Evolutionary conservation across 2,113 vertebrate species (phyloP), one percentile per base, ranked within the genome.

Genomic region (Lagopus leucura): DNA sequence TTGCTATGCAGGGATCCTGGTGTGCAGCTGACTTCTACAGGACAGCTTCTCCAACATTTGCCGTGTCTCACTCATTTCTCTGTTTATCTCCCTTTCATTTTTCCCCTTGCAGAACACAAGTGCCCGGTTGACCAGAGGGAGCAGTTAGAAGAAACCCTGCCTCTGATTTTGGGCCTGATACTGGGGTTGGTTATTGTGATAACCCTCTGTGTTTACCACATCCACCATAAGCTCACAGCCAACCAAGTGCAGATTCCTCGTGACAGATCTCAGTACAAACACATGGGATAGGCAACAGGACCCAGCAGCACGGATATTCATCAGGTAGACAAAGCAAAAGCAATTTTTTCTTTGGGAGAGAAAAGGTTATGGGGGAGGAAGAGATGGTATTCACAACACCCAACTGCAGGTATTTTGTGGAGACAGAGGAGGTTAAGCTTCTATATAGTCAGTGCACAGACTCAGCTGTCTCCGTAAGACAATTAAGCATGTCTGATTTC

Each of bases 261-360:
- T 72, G 99, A 99, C 96, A 98, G 99, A 96, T 99, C 99, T 86
- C 98, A 99, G 92, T 99, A 99, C 96, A 99, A 99, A 95, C 99
- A 99, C 97, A 99, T 99, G 99, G 99, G 98, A 81, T 98, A 98
- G 96, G 86, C 54, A 67, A 42, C 58, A 40, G 86, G 25, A 84
- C 45, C 6, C 4, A 82, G 57, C n/a, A 18, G 43, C 63, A 9
- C n/a, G 3, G 27, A 13, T 47, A 52, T 30, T 79, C 45, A 92
- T 95, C 95, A 97, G 97, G 94, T 93, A 95, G 91, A 96, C 87
- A 95, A 94, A 97, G 87, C 92, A 94, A 93, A 93, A 95, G 92
- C 97, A 98, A 96, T 97, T 97, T 95, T 87, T 95, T 94, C 86
- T 82, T 16, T 58, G 66, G 90, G 82, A 7, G 24, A 92, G 93